Conservation (phyloP, 2,888 invertebrate species). For the Lasioglossum morio region DNA sequence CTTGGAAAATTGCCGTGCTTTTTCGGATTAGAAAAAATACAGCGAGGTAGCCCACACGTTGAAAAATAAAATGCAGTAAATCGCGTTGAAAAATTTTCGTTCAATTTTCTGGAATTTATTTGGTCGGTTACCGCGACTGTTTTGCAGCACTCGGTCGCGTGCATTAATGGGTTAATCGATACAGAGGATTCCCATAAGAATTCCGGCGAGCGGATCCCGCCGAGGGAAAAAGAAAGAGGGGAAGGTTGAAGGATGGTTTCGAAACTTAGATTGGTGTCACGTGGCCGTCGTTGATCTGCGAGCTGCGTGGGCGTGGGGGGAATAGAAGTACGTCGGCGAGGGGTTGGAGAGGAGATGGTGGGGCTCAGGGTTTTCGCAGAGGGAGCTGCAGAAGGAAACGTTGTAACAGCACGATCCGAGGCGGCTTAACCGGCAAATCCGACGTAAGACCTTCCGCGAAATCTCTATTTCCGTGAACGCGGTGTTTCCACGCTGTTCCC, state of each 20-base stretch:
- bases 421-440: conserved; percentile 81
- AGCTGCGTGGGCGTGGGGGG: conserved; percentile 10
- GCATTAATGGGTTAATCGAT: conserved; percentile 1
- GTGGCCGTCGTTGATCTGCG: conserved; percentile 71
- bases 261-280: conserved; percentile 81
- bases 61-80: not conserved
- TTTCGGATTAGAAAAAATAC: not conserved
- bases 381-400: conserved; percentile 36
- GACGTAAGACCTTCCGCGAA: conserved; percentile 78
- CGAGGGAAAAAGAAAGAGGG: conserved; percentile 5
- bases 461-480: conserved; percentile 78
- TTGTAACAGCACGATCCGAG: conserved; percentile 71
- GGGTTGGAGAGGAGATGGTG: conserved; percentile 18
- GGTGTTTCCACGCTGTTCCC: conserved; percentile 64
- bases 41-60: not conserved
- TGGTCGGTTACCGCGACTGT: not conserved
- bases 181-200: conserved; percentile 8
- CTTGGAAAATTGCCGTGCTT: too few species aligned
- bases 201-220: conserved; percentile 1
- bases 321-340: not conserved
- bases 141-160: not conserved
- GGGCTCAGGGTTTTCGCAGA: conserved; percentile 23
- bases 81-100: too few species aligned
- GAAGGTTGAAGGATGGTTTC: conserved; percentile 53
- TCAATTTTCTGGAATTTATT: not conserved